Conservation (phyloP, 2,888 invertebrate species). For the Omphaloscelis lunosa region DNA sequence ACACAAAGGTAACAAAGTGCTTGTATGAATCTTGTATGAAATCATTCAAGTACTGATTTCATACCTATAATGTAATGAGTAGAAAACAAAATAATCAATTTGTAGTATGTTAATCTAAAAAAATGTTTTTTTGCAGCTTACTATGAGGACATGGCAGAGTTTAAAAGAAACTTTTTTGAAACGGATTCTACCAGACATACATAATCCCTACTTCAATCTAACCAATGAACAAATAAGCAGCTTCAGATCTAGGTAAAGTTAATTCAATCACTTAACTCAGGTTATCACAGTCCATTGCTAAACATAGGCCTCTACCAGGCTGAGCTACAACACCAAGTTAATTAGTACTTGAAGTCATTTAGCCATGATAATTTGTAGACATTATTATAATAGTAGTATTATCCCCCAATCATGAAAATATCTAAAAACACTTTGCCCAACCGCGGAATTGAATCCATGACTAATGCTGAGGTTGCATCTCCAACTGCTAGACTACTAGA, state of each 20-base stretch:
- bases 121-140: conserved; percentile 73
- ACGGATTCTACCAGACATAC: conserved; percentile 85
- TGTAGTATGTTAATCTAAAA: not conserved
- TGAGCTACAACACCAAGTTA: not conserved
- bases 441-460: too few relatives aligned
- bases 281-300: not conserved
- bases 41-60: not conserved
- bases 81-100: not conserved
- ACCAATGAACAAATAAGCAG: conserved; percentile 80
- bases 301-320: not conserved
- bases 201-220: conserved; percentile 86
- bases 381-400: not conserved
- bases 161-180: conserved; percentile 88
- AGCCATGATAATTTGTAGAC: not conserved
- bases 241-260: conserved; percentile 81
- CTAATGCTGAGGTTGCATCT: not conserved
- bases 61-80: not conserved
- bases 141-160: conserved; percentile 88
- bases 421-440: not conserved
- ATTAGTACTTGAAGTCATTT: not conserved
- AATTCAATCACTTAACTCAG: not conserved
- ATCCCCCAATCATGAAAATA: not conserved
- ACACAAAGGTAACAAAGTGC: conserved; percentile 75
- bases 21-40: conserved; percentile 11
- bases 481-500: not conserved